Evolutionary conservation across 2,888 invertebrate species (phyloP), one percentile per base, ranked within the genome.

Genomic region (Tetheella fluctuosa): DNA sequence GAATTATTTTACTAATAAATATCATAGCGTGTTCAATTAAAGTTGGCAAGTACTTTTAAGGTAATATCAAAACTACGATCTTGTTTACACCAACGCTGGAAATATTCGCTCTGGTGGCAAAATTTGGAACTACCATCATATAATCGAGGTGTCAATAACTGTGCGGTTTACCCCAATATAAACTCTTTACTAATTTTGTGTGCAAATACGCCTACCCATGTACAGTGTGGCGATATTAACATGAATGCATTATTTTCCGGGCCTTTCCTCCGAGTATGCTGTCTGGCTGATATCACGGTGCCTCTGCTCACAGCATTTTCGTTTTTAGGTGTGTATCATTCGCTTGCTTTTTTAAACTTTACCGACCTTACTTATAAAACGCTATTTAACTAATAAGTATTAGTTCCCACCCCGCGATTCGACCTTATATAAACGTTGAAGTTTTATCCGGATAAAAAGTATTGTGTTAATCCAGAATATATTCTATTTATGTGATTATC

Each of bases 291-390:
- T 74, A 75, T 79, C 84, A 78, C 89, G 90, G 90, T 89, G 86
- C 88, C 89, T 90, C 91, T 90, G 88, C 91, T 93, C 90, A 91
- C 91, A 84, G 82, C 86, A 89, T 87, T 89, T 89, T 76, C 83
- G 82, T 89, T 91, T 91, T 91, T 93, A 93, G 93, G 93, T 93
- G 91, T 80, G 93, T 93, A 92, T 70, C 83, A 74, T 74, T 71
- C 65, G 87, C 90, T 86, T 88, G 88, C 88, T 85, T 85, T 77
- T 68, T 63, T 63, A 42, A 30, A 42, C 42, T 10, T 48, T 20
- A 48, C 71, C 55, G n/a, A n/a, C 23, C 37, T 55, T 25, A 25
- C 6, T 25, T 4, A 25, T 25, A 25, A 25, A 25, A 25, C 6
- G 25, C n/a, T n/a, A n/a, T n/a, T n/a, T n/a, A n/a, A n/a, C n/a